Evolutionary conservation across 2,797 vertebrate genomes (phyloP).

Genomic region (Notolabrus celidotus): DNA sequence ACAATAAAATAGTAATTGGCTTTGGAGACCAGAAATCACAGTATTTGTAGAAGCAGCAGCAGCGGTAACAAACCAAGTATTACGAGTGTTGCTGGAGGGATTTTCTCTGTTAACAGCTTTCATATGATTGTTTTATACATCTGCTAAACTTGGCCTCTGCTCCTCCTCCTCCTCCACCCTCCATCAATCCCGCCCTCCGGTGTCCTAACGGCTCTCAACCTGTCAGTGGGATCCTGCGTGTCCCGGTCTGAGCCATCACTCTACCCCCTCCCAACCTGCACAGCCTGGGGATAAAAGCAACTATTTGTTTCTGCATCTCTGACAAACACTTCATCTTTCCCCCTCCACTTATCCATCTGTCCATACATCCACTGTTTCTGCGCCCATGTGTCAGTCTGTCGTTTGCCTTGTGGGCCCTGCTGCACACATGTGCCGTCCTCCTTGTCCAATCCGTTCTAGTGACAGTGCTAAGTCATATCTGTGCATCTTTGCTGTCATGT

Average conservation of each 20-base stretch:
- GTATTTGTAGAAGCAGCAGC: constrained; percentile 14
- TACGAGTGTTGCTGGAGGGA: constrained; percentile 19
- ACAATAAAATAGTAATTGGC: constrained; percentile 19
- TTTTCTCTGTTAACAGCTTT: constrained; percentile 49
- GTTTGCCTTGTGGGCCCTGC: constrained; percentile 68
- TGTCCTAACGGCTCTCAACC: constrained; percentile 66
- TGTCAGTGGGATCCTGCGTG: constrained; percentile 63
- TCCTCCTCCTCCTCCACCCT: constrained; percentile 50
- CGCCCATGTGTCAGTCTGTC: constrained; percentile 72
- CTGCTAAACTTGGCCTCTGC: constrained; percentile 57
- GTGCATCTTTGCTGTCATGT: constrained; percentile 35
- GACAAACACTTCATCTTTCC: constrained; percentile 81
- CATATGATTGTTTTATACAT: constrained; percentile 63
- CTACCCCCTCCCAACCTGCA: constrained; percentile 30
- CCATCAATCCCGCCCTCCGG: constrained; percentile 49
- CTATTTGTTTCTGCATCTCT: constrained; percentile 81
- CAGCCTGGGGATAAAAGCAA: constrained; percentile 78
- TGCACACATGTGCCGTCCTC: constrained; percentile 60
- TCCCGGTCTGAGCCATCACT: constrained; percentile 67
- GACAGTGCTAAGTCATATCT: constrained; percentile 54
- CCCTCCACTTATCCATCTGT: constrained; percentile 76
- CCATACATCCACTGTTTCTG: constrained; percentile 64
- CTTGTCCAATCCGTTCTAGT: constrained; percentile 51
- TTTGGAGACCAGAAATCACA: constrained; percentile 8
- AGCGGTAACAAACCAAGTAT: constrained; percentile 28